Percentiles rank a stretch among this genome's conserved stretches.
Evolutionary conservation across 2,113 vertebrate genomes (phyloP).

Genomic region (Laticauda laticaudata): DNA sequence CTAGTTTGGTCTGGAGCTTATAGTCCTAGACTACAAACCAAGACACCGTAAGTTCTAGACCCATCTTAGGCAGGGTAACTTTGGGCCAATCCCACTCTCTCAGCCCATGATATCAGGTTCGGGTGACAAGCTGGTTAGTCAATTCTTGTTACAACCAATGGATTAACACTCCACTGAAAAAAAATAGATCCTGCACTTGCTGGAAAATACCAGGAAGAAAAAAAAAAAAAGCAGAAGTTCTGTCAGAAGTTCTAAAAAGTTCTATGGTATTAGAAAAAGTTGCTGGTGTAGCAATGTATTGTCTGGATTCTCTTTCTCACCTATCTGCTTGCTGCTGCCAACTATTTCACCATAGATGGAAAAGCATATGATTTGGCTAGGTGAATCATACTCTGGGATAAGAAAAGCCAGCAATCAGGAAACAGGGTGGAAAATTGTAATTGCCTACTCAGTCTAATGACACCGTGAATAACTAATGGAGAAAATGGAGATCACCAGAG

Average conservation of each 20-base stretch:
- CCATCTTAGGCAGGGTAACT: not conserved
- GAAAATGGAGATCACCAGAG: not conserved
- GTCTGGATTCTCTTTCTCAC: not conserved
- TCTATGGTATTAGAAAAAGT: not conserved
- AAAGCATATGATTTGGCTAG: not conserved
- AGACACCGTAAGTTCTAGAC: not conserved
- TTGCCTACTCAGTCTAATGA: not conserved
- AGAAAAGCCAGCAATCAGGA: not conserved
- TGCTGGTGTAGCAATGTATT: not conserved
- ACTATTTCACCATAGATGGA: not conserved
- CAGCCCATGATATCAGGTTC: not conserved
- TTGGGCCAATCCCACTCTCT: not conserved
- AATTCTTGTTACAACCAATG: not conserved
- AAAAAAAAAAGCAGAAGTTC: not conserved
- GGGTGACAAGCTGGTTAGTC: not conserved
- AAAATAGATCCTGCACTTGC: not conserved
- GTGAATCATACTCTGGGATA: not conserved
- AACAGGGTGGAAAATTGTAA: not conserved
- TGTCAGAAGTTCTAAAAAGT: not conserved
- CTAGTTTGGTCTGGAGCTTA: not conserved
- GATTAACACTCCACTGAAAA: not conserved
- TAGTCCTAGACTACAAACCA: not conserved
- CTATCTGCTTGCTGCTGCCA: not conserved
- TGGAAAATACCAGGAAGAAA: not conserved
- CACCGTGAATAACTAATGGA: not conserved